Conservation (phyloP, 2,888 invertebrate species). For the Agonum fuliginosum region DNA sequence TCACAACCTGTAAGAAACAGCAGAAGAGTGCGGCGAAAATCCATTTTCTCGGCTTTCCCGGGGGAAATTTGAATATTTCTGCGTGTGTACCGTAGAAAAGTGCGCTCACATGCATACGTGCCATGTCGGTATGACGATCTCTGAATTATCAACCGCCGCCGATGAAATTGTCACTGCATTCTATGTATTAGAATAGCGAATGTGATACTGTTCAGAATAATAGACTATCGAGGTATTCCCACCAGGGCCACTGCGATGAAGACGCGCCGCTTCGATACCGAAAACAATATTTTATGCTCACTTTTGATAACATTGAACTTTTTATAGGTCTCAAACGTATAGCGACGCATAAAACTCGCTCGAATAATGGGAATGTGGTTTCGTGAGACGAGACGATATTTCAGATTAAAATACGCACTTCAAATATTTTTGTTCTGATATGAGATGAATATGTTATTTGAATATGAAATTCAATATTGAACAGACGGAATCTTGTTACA, state of each 20-base stretch:
- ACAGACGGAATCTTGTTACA: constrained; percentile 33
- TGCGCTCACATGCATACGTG: constrained; percentile 19
- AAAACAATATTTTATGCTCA: constrained; percentile 57
- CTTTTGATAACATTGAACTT: constrained; percentile 58
- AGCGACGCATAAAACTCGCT: constrained; percentile 34
- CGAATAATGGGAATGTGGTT: constrained; percentile 33
- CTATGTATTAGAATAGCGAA: constrained; percentile 14
- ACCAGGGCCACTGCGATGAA: not conserved
- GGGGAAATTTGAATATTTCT: constrained; percentile 49
- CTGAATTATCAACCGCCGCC: not conserved
- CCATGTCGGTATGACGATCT: not conserved
- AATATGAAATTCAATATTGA: constrained; percentile 33
- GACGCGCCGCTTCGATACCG: constrained; percentile 47
- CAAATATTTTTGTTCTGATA: constrained; percentile 19
- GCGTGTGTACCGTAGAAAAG: constrained; percentile 7
- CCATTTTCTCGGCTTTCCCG: constrained; percentile 53
- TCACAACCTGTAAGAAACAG: constrained; percentile 49
- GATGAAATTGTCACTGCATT: constrained; percentile 31
- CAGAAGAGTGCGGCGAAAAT: constrained; percentile 43
- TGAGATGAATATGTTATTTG: constrained; percentile 33
- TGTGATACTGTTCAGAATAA: constrained; percentile 11
- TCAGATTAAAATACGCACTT: constrained; percentile 38
- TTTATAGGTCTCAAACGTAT: constrained; percentile 58
- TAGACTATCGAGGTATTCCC: constrained; percentile 30
- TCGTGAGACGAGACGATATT: constrained; percentile 16